Percentiles rank a stretch among this genome's conserved stretches.
Evolutionary conservation across 2,888 invertebrate genomes (phyloP).

Genomic region (Eupithecia inturbata): DNA sequence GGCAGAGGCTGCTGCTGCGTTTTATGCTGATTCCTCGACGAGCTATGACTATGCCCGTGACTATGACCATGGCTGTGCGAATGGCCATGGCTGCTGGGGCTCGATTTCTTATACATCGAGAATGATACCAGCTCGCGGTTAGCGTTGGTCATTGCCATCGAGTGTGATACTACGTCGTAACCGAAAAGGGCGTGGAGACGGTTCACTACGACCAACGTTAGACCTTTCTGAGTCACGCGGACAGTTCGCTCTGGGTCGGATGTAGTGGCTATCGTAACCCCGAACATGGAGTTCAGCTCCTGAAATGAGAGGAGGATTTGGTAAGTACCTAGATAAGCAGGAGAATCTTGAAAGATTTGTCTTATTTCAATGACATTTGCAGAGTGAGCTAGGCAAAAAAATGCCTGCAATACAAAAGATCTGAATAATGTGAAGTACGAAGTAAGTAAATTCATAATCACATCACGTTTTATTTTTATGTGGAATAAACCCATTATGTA

Average conservation of each 20-base stretch:
- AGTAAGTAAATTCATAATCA: no score
- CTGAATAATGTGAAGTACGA: no score
- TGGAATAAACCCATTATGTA: no score
- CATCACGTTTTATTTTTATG: no score
- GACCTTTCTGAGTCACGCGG: slow-evolving; percentile 71
- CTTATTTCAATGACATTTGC: not conserved
- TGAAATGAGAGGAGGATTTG: slow-evolving; percentile 42
- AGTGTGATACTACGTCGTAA: slow-evolving; percentile 79
- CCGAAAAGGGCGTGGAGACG: slow-evolving; percentile 77
- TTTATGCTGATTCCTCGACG: slow-evolving; percentile 54
- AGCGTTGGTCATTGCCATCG: slow-evolving; percentile 81
- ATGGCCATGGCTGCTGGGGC: slow-evolving; percentile 58
- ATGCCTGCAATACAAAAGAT: no score
- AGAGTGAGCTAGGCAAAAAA: no score
- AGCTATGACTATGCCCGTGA: slow-evolving; percentile 54
- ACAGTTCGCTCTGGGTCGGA: slow-evolving; percentile 71
- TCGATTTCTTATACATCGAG: slow-evolving; percentile 78
- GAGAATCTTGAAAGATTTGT: not conserved
- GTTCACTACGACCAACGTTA: slow-evolving; percentile 77
- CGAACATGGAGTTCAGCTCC: slow-evolving; percentile 75
- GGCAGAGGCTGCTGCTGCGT: slow-evolving; percentile 8
- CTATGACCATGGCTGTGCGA: slow-evolving; percentile 56
- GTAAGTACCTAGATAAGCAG: not conserved
- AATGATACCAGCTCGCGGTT: slow-evolving; percentile 79
- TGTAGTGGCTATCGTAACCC: slow-evolving; percentile 63